Conservation (phyloP, 2,888 invertebrate genomes). For the Anaspis maculata region DNA sequence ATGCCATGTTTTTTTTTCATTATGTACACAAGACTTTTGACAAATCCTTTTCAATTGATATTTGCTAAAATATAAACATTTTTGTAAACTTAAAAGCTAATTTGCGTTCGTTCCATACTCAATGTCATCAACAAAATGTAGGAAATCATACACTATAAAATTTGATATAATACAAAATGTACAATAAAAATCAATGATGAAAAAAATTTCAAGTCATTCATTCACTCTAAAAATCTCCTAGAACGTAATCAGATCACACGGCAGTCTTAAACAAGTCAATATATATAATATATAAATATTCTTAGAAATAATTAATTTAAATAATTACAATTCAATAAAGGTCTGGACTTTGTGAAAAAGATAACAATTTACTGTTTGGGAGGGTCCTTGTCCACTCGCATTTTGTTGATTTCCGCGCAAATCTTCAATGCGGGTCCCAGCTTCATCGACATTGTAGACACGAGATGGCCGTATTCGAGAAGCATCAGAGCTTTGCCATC, state of each 20-base stretch:
- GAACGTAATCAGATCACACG: conserved; percentile 13
- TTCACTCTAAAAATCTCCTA: too few relatives aligned
- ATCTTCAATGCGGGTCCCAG: conserved; percentile 93
- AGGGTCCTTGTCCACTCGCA: conserved; percentile 56
- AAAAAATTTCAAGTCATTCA: too few relatives aligned
- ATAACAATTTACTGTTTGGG: conserved; percentile 34
- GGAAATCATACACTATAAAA: too few relatives aligned
- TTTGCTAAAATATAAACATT: too few relatives aligned
- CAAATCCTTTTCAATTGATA: too few relatives aligned
- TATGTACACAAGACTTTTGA: too few relatives aligned
- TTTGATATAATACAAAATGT: too few relatives aligned
- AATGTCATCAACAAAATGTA: too few relatives aligned
- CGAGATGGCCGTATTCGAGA: conserved; percentile 88
- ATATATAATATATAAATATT: conserved; percentile 7
- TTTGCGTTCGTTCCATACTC: too few relatives aligned
- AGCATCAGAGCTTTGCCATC: conserved; percentile 91
- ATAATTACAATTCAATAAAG: conserved; percentile 1
- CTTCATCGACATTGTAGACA: conserved; percentile 91
- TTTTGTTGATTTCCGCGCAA: conserved; percentile 81
- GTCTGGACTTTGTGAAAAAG: neutral
- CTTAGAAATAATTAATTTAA: conserved; percentile 2
- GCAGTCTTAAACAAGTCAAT: conserved; percentile 11
- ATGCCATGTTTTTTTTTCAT: too few relatives aligned
- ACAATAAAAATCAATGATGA: too few relatives aligned
- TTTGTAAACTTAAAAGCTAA: too few relatives aligned